Evolutionary conservation across 2,113 vertebrate species (phyloP), one percentile per base, ranked within the genome.

Genomic region (Lamprologus ornatipinnis): DNA sequence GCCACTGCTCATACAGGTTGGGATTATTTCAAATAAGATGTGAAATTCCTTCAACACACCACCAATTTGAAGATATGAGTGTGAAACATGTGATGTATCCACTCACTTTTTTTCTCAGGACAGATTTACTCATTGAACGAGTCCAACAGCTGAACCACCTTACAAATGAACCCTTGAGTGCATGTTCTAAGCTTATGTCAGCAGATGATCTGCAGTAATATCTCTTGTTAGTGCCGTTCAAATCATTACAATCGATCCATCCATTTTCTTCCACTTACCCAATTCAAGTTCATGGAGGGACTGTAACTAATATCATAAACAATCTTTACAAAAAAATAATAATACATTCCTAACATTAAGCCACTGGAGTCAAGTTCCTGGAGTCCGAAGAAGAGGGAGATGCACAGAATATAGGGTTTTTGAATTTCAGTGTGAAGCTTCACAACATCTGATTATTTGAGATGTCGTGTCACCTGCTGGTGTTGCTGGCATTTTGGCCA

Each of bases 1-100:
- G 21, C 83, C 21, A 10, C 81, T 86, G 85, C 89, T 92, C 88
- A 53, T 80, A 90, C 89, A 91, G 89, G 85, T 91, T 87, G 83
- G 85, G 91, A 93, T 93, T 93, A 92, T 89, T 92, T 90, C 86
- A 87, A 94, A 94, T 92, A 91, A 93, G 19, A 93, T 88, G 87
- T 87, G 84, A 89, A 91, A 90, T 89, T 93, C 88, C 83, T 75
- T 83, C 73, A 86, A 82, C 83, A 80, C 85, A 14, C 8, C 80
- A 45, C 63, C 83, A 82, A 82, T 73, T 90, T 60, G 86, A 87
- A 35, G 81, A 81, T 21, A 49, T 60, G 40, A 49, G 63, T 73
- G 68, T 51, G 63, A 84, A 79, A 79, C 47, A 15, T 82, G 87
- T 40, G 6, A 8, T 53, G 82, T 49, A 7, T 79, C 49, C 47